Evolutionary conservation across 1,140 invertebrate species (phyloP), one percentile per base, ranked within the genome.

Genomic region (Drosophila takahashii): DNA sequence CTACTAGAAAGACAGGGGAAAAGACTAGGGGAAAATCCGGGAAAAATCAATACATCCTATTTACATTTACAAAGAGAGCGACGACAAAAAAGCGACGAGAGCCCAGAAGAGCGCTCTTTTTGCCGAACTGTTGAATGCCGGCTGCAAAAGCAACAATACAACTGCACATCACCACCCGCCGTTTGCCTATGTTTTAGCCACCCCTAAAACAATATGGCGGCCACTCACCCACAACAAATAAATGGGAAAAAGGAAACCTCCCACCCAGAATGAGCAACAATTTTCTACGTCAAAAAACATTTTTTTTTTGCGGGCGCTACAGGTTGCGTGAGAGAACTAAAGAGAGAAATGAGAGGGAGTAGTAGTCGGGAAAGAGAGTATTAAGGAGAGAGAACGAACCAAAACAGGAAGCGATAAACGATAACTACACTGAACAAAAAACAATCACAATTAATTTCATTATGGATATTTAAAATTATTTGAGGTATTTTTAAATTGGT

Each of bases 91-190:
- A 51, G 13, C 9, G 10, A 16, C 37, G 44, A 64, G 66, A 50
- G 58, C 16, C 36, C 39, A 62, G 32, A 39, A 42, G 56, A 66
- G 50, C 44, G 34, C 32, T 37, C 26, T 59, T 75, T 69, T 75
- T 75, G 81, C 85, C 86, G 85, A 90, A 90, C 85, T 90, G 85
- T 90, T 90, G 85, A 90, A 90, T 90, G 85, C 85, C 85, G 85
- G 86, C 66, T 53, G 62, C 47, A 67, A 69, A 67, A 67, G 42
- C 69, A 60, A 32, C 44, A 74, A 62, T 58, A 39, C 41, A 60
- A 61, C 44, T 66, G 45, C 18, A 32, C 18, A 32, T 50, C 36
- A 13, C 36, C 34, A 15, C 61, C 44, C 36, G 16, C 22, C 45
- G 9, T 32, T n/a, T 15, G 47, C 16, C 56, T 37, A 47, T 58